Evolutionary conservation across 2,888 invertebrate species (phyloP).

Genomic region (Dioctria linearis): DNA sequence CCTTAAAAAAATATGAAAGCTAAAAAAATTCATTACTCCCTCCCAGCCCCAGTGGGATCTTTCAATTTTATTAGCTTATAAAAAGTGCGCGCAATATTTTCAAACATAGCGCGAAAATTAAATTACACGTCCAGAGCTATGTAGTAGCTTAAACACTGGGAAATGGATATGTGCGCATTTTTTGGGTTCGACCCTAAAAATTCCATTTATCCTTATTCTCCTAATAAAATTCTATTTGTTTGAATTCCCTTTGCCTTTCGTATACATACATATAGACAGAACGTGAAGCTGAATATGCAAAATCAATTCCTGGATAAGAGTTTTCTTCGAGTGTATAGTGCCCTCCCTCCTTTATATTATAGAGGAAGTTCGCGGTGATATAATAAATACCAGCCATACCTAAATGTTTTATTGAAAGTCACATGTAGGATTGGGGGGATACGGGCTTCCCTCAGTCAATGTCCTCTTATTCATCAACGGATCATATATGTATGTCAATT

Average conservation of each 20-base stretch:
- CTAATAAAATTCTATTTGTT: constrained; percentile 46
- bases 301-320: constrained; percentile 36
- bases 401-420: constrained; percentile 14
- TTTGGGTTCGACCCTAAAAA: constrained; percentile 21
- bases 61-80: constrained; percentile 28
- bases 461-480: constrained; percentile 33
- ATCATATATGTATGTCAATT: constrained; percentile 29
- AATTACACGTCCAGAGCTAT: constrained; percentile 35
- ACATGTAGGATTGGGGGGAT: background rate
- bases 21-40: constrained; percentile 18
- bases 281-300: constrained; percentile 32
- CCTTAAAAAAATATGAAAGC: too few relatives aligned
- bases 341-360: constrained; percentile 7
- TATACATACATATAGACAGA: background rate
- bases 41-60: background rate
- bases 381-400: constrained; percentile 20
- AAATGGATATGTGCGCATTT: background rate
- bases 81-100: constrained; percentile 22
- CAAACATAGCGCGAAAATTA: constrained; percentile 15
- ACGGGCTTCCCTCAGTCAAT: background rate
- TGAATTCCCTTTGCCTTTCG: background rate
- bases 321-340: background rate
- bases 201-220: constrained; percentile 44
- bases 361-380: constrained; percentile 26
- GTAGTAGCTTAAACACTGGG: background rate